Base-by-base conservation (phyloP, 2,888 invertebrate species). In the Drosophila cognata region DNA sequence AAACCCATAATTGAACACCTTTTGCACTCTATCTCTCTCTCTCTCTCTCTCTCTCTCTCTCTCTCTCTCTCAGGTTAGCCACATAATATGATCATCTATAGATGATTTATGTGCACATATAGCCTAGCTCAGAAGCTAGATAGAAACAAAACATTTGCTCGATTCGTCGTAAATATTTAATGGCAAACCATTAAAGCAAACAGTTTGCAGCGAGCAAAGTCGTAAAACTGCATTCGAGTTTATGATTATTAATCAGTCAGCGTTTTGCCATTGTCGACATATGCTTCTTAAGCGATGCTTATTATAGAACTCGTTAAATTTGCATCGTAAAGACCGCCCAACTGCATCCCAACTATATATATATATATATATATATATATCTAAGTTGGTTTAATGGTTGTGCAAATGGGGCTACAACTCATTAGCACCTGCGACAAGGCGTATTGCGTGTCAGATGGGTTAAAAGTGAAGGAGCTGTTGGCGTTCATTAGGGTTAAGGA, bases 351-450 rank as follows among this genome's bases (percentile, higher is more conserved):
- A 57, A 33, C 31, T 48, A 10, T 31, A 2, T n/a, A 8, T 38
- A 7, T 1, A 11, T 25, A 11, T 35, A 11, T 21, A 6, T 21
- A 43, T 16, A 16, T 21, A n/a, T 6, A 28, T 7, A 33, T 28
- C 43, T 10, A 28, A 31, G 18, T 3, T 21, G 41, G 6, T 38
- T 73, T 68, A 52, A 77, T 60, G 11, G 21, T 46, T 51, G 46
- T 46, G 58, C 68, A 51, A 77, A 72, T 56, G 53, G 36, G 58
- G 69, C 61, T 65, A 64, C 46, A 79, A 41, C 71, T 53, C 28
- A 65, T 82, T 81, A 71, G 50, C 71, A 80, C 77, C 83, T 74
- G 33, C 50, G 21, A 33, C 50, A 55, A 38, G 4, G 16, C 25
- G 28, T 56, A 55, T 76, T 69, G 75, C 78, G 76, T 84, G 73